Conservation (phyloP, 2,113 vertebrate genomes). For the Sturnus vulgaris region DNA sequence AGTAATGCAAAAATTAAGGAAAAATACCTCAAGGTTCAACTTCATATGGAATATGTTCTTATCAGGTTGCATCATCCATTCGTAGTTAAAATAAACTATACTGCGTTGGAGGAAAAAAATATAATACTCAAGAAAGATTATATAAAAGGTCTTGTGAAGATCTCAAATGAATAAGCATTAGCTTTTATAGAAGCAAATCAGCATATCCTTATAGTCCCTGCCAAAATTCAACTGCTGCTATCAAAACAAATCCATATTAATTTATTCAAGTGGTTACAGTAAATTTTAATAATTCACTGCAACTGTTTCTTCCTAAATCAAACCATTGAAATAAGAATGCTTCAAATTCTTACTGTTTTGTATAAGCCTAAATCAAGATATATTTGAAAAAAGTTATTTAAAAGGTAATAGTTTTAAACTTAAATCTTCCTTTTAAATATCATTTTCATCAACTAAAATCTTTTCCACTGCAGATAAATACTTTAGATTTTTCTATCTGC, state of each 20-base stretch:
- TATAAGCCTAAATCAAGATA: background rate
- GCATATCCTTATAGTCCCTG: background rate
- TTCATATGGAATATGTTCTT: background rate
- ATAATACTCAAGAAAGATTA: background rate
- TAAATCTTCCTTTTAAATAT: background rate
- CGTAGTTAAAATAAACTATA: background rate
- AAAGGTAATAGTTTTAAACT: background rate
- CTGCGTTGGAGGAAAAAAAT: background rate
- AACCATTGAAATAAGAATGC: background rate
- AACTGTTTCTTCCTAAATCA: conserved; percentile 10
- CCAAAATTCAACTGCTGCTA: background rate
- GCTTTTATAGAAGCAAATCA: background rate
- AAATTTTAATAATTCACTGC: background rate
- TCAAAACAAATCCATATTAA: conserved; percentile 25
- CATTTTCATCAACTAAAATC: background rate
- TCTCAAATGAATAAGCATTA: background rate
- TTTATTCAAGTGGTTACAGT: conserved; percentile 30
- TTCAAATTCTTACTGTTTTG: background rate
- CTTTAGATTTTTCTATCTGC: background rate
- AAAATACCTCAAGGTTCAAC: background rate
- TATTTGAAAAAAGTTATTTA: background rate
- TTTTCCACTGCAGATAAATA: background rate
- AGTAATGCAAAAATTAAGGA: background rate
- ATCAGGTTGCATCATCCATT: background rate
- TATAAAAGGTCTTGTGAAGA: background rate